Percentiles rank a stretch among this genome's conserved stretches.
These are phyloP conservation scores for Pygoscelis adeliae DNA, from an alignment of 2,113 vertebrate species.

Conservation along the genomic window DNA sequence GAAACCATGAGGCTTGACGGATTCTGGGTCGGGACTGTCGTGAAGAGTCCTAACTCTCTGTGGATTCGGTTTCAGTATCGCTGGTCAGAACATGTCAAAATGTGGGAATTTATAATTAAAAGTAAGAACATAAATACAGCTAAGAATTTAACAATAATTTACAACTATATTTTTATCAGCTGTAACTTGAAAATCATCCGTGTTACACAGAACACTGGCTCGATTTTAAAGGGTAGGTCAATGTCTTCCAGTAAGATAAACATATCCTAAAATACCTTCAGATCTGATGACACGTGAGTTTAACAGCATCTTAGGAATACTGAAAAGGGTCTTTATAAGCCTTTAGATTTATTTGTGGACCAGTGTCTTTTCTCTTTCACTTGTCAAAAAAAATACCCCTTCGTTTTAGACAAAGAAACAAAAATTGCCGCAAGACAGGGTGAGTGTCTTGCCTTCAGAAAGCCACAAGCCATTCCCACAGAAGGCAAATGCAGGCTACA, in stretches of 20 bases:
- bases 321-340: neutral
- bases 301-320: neutral
- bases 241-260: neutral
- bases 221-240: neutral
- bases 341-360: neutral
- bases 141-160: neutral
- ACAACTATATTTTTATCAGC: neutral
- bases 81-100: neutral
- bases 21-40: neutral
- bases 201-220: neutral
- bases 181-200: neutral
- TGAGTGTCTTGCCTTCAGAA: neutral
- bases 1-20: neutral
- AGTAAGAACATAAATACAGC: neutral
- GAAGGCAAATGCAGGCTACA: neutral
- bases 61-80: neutral
- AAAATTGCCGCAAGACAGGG: neutral
- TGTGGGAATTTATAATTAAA: neutral
- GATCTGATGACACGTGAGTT: neutral
- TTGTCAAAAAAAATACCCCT: neutral
- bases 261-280: neutral
- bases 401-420: neutral
- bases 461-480: neutral
- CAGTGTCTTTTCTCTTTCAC: neutral
- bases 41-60: neutral